Base-by-base conservation (phyloP, 2,797 vertebrate genomes). In the Acanthis flammea region DNA sequence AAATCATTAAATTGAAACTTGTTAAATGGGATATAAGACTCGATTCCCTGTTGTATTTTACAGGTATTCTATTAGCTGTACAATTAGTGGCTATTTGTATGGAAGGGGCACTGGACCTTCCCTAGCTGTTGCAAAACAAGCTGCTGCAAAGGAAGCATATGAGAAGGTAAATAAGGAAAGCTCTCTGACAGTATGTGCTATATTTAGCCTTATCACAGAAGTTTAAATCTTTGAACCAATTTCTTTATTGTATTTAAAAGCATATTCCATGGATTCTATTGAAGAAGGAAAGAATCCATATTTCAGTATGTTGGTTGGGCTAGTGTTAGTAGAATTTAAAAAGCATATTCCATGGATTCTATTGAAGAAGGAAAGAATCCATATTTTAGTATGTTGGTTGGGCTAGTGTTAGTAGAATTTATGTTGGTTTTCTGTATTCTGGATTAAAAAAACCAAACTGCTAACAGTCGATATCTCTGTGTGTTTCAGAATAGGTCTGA, bases 111-210 rank as follows among this genome's bases (percentile, higher is more conserved):
- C 10, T 48, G 97, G 97, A 67, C 2, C 41, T 48, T 82, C 80
- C 33, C 19, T 75, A 82, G 58, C 41, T 76, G 80, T 57, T n/a
- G 98, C 98, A 73, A 98, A 61, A 84, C 80, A 94, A 19, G 65
- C 87, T 75, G 97, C 98, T 76, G 97, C 97, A 53, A 97, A 96
- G 61, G 1, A 65, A 79, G 97, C 97, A 0, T 71, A 55, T 79
- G 48, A 87, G 33, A 23, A 79, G 51, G 67, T 97, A 41, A 2
- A 0, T 2, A 10, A 7, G 3, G 14, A 79, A 90, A 8, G 7
- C 31, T 4, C 0, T 47, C 6, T n/a, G 35, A n/a, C 1, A 55
- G 94, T 97, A 90, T 12, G 92, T 96, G 54, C 42, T 91, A 2
- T 51, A 58, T 76, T 82, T 87, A 70, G 31, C 50, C 62, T 88